Evolutionary conservation across 2,113 vertebrate genomes (phyloP).

Genomic region (Cryptoleucopteryx plumbea): DNA sequence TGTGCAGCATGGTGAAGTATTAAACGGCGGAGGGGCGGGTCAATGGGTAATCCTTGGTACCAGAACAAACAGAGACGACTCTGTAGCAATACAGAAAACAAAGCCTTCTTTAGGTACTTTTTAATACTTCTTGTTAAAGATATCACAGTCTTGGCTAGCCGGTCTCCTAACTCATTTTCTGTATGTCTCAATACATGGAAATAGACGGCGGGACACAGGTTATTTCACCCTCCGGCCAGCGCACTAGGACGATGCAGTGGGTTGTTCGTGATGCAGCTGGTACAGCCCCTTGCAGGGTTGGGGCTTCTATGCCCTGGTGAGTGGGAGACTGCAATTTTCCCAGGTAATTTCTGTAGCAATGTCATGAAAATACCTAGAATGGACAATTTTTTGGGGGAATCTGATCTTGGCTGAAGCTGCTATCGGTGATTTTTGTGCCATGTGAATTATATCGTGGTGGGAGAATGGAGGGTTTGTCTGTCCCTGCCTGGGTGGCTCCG

Average conservation of each 20-base stretch:
- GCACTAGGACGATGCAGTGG: rapidly evolving
- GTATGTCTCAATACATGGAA: rapidly evolving
- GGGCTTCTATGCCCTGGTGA: rapidly evolving
- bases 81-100: background rate
- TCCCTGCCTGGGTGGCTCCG: background rate
- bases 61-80: background rate
- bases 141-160: rapidly evolving
- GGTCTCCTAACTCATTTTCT: background rate
- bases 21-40: rapidly evolving
- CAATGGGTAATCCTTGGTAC: background rate
- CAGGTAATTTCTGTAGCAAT: rapidly evolving
- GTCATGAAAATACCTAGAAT: background rate
- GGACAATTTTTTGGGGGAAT: rapidly evolving
- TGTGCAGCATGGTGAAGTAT: background rate
- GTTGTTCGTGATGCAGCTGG: rapidly evolving
- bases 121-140: background rate
- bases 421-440: background rate
- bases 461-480: background rate
- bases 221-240: background rate
- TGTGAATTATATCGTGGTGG: background rate
- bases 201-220: rapidly evolving
- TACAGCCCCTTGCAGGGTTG: no score
- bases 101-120: background rate
- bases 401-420: no score
- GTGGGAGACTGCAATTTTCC: background rate